Conservation (phyloP, 2,888 invertebrate genomes). For the Meiosimyza decipiens region DNA sequence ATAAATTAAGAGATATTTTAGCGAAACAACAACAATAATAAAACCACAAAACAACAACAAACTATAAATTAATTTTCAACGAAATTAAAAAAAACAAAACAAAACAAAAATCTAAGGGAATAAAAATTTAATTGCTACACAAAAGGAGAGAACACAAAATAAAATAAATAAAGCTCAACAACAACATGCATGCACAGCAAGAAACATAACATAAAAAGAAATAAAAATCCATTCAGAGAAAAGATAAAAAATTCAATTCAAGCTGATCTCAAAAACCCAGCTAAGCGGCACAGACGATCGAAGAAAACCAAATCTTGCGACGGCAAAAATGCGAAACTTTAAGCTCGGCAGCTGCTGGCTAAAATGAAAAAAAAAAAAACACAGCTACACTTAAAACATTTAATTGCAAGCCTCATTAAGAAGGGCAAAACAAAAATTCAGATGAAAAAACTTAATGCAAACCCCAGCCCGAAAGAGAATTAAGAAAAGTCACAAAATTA, state of each 20-base stretch:
- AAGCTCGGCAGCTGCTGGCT: no score
- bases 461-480: no score
- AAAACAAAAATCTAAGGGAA: background rate
- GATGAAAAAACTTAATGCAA: no score
- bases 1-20: slow-evolving; percentile 9
- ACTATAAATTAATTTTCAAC: slow-evolving; percentile 12
- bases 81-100: background rate
- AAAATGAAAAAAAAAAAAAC: no score
- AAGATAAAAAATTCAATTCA: no score
- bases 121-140: slow-evolving; percentile 7
- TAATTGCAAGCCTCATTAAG: no score
- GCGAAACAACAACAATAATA: background rate
- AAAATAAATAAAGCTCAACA: background rate
- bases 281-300: background rate
- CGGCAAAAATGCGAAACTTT: no score
- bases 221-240: no score
- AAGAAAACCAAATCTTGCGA: background rate
- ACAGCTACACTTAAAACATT: no score
- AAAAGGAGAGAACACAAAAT: background rate
- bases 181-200: background rate
- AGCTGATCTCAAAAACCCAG: background rate
- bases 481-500: background rate
- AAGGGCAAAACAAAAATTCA: no score
- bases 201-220: background rate
- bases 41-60: background rate